Evolutionary conservation across 2,888 invertebrate genomes (phyloP).

Genomic region (Tachystola acroxantha): DNA sequence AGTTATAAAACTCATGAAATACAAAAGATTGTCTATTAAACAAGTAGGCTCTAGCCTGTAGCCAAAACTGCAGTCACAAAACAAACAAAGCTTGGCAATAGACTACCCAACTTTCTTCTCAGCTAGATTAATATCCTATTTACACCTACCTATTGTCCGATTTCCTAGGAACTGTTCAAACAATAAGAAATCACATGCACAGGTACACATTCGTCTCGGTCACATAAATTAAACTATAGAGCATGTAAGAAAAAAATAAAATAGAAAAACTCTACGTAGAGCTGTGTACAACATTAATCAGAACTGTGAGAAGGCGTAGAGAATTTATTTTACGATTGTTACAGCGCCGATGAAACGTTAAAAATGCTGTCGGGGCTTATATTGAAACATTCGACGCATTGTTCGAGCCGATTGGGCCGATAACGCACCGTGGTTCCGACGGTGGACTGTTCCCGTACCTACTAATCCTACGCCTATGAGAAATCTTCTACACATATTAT

Average conservation of each 20-base stretch:
- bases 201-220: slow-evolving; percentile 30
- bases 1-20: no score
- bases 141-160: not conserved
- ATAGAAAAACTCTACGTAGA: slow-evolving; percentile 60
- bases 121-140: slow-evolving; percentile 1
- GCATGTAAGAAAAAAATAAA: slow-evolving; percentile 50
- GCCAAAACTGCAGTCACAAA: not conserved
- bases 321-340: slow-evolving; percentile 78
- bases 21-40: no score
- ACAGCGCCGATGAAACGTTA: slow-evolving; percentile 75
- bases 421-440: slow-evolving; percentile 67
- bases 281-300: slow-evolving; percentile 75
- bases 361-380: slow-evolving; percentile 74
- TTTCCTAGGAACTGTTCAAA: slow-evolving; percentile 4
- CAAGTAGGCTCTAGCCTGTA: no score
- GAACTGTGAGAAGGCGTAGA: slow-evolving; percentile 73
- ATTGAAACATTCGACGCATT: slow-evolving; percentile 75
- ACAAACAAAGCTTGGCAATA: not conserved
- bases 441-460: slow-evolving; percentile 20
- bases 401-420: slow-evolving; percentile 68
- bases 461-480: not conserved
- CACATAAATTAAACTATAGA: slow-evolving; percentile 68
- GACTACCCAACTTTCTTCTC: not conserved
- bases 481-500: not conserved
- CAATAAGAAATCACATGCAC: slow-evolving; percentile 15